Base-by-base conservation (phyloP, 2,888 invertebrate genomes). In the Chymomyza fuscimana region DNA sequence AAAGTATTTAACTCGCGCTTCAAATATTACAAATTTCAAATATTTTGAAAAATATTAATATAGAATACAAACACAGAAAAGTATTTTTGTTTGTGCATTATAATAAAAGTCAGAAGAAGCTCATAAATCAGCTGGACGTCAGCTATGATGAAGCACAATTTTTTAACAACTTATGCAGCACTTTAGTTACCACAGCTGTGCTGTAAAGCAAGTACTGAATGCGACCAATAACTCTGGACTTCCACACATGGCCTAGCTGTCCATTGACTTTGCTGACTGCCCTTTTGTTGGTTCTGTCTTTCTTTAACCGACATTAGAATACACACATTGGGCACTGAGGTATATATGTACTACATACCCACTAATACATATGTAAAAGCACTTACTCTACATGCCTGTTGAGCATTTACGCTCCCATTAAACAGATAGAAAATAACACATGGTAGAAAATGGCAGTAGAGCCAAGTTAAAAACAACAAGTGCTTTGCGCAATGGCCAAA, bases 391-490 rank as follows among this genome's bases (percentile, higher is more conserved):
- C 86, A 87, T 81, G 83, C 87, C 83, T 87, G 77, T 77, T 87
- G 83, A 86, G 83, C 86, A 87, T 87, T 84, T 84, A 84, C 83
- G 83, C 83, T 84, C 83, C 83, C 83, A 84, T 84, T 84, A 84
- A 79, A 87, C 81, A 81, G 77, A 69, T 74, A 79, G 77, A 81
- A 46, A 87, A 81, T 70, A 77, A 69, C 72, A 72, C 62, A 80
- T 58, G 72, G 72, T 69, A 61, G 63, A 62, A 68, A 65, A 60
- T 25, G 46, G 54, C 65, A 63, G 63, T 5, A 54, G 54, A 69
- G 54, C 63, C 67, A 61, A 32, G 7, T 7, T 56, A 69, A 69
- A 63, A 67, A 65, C 75, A 71, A 70, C 82, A 85, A 82, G 82
- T 87, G 80, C 62, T 80, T 82, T 84, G 87, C 85, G 80, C 87